A percentile compares a stretch with the other conserved stretches of the same genome.
Evolutionary conservation across 1,140 invertebrate species (phyloP).

Genomic region (Bombus sibiricus): DNA sequence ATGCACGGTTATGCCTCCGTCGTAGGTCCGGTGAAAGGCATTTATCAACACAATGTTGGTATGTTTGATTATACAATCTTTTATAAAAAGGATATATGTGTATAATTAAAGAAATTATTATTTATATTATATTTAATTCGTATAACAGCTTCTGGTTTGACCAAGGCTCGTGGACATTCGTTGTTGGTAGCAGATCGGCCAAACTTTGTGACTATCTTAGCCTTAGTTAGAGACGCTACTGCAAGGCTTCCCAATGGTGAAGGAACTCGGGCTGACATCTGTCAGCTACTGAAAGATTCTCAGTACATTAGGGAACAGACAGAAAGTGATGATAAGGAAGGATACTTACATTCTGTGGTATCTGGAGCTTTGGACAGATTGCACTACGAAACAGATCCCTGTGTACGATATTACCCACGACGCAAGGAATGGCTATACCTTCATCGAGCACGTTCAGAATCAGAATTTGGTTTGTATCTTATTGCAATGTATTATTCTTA

Average conservation of each 20-base stretch:
- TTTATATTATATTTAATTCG: not conserved
- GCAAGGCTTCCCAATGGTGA: conserved; percentile 96
- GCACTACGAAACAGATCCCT: conserved; percentile 94
- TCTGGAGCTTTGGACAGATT: conserved; percentile 94
- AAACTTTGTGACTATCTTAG: conserved; percentile 95
- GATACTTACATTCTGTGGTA: conserved; percentile 90
- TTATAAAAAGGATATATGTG: not conserved
- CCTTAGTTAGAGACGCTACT: conserved; percentile 95
- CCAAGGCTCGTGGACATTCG: conserved; percentile 92
- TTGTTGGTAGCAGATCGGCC: conserved; percentile 92
- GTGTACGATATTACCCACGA: conserved; percentile 94
- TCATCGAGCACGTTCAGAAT: conserved; percentile 87
- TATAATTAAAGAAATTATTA: not conserved
- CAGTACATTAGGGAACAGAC: conserved; percentile 91
- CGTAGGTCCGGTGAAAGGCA: conserved; percentile 95
- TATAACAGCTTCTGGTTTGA: conserved; percentile 80
- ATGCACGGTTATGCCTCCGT: conserved; percentile 94
- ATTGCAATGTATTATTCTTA: not conserved
- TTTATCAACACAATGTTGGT: conserved; percentile 87
- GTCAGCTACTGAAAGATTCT: conserved; percentile 91
- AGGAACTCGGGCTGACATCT: conserved; percentile 95
- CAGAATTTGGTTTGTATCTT: conserved; percentile 76
- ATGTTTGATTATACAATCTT: conserved; percentile 26
- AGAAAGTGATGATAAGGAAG: conserved; percentile 84
- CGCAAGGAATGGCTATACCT: conserved; percentile 96